Conservation (phyloP, 2,888 invertebrate species). For the Ariolimax columbianus region DNA sequence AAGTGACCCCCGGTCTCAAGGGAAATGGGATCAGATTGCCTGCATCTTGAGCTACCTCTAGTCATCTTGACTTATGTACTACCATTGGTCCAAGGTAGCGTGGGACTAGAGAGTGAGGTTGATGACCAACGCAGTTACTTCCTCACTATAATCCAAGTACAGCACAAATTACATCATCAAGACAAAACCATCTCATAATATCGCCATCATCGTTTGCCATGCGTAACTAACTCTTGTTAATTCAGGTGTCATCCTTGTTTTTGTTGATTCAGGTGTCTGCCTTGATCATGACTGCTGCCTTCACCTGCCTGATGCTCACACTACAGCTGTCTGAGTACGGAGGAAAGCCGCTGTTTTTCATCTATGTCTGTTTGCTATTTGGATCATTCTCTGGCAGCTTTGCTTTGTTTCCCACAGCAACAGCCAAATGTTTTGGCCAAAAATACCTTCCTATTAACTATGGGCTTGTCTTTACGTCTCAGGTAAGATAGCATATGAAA, state of each 20-base stretch:
- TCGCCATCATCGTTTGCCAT: too few species aligned
- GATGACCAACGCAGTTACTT: too few species aligned
- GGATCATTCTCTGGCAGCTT: slow-evolving; percentile 77
- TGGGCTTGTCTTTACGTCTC: slow-evolving; percentile 74
- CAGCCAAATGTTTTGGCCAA: slow-evolving; percentile 76
- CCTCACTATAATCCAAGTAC: too few species aligned
- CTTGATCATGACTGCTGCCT: slow-evolving; percentile 58
- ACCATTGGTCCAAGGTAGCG: too few species aligned
- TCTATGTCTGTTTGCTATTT: slow-evolving; percentile 76
- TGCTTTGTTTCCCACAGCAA: slow-evolving; percentile 76
- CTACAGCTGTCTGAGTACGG: slow-evolving; percentile 63
- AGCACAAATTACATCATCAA: too few species aligned
- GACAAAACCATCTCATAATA: too few species aligned
- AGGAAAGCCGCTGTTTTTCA: slow-evolving; percentile 69
- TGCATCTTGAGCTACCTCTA: too few species aligned
- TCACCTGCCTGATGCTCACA: slow-evolving; percentile 60
- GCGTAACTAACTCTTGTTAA: too few species aligned
- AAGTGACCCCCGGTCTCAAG: too few species aligned
- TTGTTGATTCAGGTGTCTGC: slow-evolving; percentile 68
- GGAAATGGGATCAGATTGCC: too few species aligned
- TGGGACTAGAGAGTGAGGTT: too few species aligned
- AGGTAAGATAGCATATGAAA: slow-evolving; percentile 58
- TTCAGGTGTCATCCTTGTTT: slow-evolving; percentile 69
- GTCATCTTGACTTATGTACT: too few species aligned
- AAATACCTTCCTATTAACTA: slow-evolving; percentile 74